These are phyloP conservation scores for Eupeodes luniger DNA, from an alignment of 2,888 invertebrate species.

Conservation along the genomic window DNA sequence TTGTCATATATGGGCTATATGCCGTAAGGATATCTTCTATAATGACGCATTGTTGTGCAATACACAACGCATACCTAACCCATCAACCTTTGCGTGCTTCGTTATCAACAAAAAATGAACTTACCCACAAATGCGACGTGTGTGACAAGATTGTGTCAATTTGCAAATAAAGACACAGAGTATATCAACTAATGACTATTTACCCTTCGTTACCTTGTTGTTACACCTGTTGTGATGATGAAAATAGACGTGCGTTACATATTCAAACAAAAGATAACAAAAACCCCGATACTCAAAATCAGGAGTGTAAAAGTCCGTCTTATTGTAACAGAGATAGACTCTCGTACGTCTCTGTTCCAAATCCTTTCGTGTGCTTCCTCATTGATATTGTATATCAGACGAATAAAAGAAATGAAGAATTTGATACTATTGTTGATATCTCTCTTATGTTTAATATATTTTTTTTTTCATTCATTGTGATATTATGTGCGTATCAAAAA, in stretches of 20 bases:
- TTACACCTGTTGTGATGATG: not conserved
- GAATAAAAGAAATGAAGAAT: not conserved
- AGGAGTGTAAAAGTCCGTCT: not conserved
- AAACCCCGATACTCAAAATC: not conserved
- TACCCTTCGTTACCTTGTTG: not conserved
- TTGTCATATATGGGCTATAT: too few relatives aligned
- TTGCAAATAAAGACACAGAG: not conserved
- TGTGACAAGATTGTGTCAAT: slow-evolving; percentile 7
- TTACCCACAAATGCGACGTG: not conserved
- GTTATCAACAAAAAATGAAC: not conserved
- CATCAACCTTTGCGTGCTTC: not conserved
- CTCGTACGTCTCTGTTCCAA: not conserved
- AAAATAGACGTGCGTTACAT: slow-evolving; percentile 3
- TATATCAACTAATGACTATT: slow-evolving; percentile 29
- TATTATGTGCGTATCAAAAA: not conserved
- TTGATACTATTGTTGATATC: slow-evolving; percentile 4
- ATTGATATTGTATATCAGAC: not conserved
- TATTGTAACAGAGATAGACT: not conserved
- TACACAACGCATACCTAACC: not conserved
- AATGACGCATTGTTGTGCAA: not conserved
- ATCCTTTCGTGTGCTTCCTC: not conserved
- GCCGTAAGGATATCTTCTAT: not conserved
- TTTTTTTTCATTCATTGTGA: not conserved
- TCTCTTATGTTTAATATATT: not conserved
- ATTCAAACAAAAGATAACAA: not conserved